These are phyloP conservation scores for Hystrix brachyura DNA, from an alignment of 2,113 vertebrate species.

Conservation along the genomic window DNA sequence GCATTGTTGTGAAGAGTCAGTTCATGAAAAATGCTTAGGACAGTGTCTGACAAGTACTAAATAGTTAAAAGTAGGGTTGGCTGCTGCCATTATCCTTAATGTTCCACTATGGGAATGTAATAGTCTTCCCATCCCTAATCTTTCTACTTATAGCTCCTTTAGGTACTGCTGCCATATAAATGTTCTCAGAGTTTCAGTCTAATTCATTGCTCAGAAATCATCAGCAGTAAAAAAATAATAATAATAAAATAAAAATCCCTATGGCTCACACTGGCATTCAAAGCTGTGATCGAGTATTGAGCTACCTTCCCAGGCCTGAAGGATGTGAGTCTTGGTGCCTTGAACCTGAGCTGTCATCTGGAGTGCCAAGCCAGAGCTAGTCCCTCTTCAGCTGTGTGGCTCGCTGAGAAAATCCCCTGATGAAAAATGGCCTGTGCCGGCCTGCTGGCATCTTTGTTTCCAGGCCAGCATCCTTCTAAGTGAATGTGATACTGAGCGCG, in stretches of 20 bases:
- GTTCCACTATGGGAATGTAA: neutral
- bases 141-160: neutral
- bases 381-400: neutral
- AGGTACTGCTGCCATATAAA: neutral
- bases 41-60: neutral
- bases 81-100: neutral
- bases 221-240: neutral
- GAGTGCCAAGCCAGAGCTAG: neutral
- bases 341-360: neutral
- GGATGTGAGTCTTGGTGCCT: neutral
- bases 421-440: neutral
- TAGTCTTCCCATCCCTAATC: neutral
- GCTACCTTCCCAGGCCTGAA: neutral
- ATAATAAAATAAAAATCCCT: neutral
- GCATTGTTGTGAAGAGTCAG: neutral
- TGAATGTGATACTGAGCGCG: neutral
- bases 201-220: slow-evolving; percentile 5
- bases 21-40: slow-evolving; percentile 1
- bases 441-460: neutral
- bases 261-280: slow-evolving; percentile 1
- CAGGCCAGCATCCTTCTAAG: neutral
- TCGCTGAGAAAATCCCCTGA: neutral
- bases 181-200: neutral
- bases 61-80: neutral
- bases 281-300: neutral